These are phyloP conservation scores for Solea senegalensis DNA, from an alignment of 2,113 vertebrate species.

Conservation along the genomic window DNA sequence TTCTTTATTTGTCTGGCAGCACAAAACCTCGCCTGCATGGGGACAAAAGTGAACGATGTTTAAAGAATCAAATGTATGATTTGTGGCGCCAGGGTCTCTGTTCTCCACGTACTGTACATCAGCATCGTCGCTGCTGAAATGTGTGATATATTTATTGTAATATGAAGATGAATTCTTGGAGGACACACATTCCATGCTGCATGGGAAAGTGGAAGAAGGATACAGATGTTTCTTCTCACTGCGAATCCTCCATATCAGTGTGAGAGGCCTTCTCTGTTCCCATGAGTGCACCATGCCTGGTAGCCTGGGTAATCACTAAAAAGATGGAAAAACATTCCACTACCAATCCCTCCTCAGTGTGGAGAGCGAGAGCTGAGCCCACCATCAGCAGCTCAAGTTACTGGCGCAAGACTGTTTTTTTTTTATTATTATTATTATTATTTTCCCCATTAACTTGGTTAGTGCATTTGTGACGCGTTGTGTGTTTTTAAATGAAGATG, in stretches of 20 bases:
- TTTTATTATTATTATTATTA: not conserved
- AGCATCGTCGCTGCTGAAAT: not conserved
- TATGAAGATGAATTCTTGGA: constrained; percentile 5
- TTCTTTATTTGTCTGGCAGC: too few relatives aligned
- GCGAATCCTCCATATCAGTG: constrained; percentile 34
- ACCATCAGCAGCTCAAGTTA: constrained; percentile 53
- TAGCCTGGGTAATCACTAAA: constrained; percentile 60
- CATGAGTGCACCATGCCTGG: constrained; percentile 60
- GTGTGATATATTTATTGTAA: constrained; percentile 4
- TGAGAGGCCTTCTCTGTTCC: constrained; percentile 56
- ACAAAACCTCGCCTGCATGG: too few relatives aligned
- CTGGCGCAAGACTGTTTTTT: constrained; percentile 18
- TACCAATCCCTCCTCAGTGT: constrained; percentile 33
- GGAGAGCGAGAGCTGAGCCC: constrained; percentile 41
- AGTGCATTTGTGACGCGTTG: not conserved
- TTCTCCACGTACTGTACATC: too few relatives aligned
- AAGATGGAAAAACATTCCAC: constrained; percentile 50
- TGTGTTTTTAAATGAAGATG: not conserved
- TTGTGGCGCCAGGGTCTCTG: too few relatives aligned
- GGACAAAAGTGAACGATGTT: too few relatives aligned
- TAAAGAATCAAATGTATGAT: too few relatives aligned
- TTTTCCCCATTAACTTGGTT: not conserved
- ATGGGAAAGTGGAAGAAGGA: constrained; percentile 20
- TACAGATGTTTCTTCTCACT: constrained; percentile 57
- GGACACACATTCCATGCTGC: constrained; percentile 13